Base-by-base conservation (phyloP, 2,797 vertebrate species). In the Sebastes minor region DNA sequence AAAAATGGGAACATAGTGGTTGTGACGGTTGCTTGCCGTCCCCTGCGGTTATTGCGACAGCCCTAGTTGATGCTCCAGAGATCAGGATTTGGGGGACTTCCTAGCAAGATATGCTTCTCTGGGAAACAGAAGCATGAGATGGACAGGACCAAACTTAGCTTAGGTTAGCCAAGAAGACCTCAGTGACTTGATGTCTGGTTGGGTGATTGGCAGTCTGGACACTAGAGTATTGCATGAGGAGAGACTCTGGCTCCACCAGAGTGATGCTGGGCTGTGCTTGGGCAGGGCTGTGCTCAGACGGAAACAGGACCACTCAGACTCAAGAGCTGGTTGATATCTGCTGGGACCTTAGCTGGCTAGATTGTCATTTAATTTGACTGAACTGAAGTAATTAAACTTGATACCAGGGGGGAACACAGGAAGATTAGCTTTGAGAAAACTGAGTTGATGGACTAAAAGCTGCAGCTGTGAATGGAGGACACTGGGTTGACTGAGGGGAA, bases 391-490 rank as follows among this genome's bases (percentile, higher is more conserved):
- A 28, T 25, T 55, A 23, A 76, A 42, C 38, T 42, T 42, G 38
- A 42, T 42, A 16, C 16, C 38, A 42, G 14, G 38, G 63, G 16
- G 32, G 18, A 80, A 63, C n/a, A 35, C 1, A 27, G 12, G 12
- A 25, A 32, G 13, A 9, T 55, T 12, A 4, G 30, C 18, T n/a
- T 8, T 64, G 4, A 79, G 53, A 76, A 72, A 80, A 62, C 38
- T 35, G 12, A 76, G 35, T 28, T 46, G 38, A 80, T 74, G 46
- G 62, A 71, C 53, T 63, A 33, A 66, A 80, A 30, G 35, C 42
- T 71, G 81, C 80, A 79, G 73, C 73, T 81, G 75, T 59, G 55
- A 75, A 78, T 13, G 52, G 72, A 82, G 72, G 78, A 73, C 28
- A 73, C 7, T 16, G 38, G 4, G 5, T 38, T 73, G 63, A 66